Percentiles rank a stretch among this genome's conserved stretches.
Conservation (phyloP, 1,140 invertebrate genomes). For the Belonocnema kinseyi region DNA sequence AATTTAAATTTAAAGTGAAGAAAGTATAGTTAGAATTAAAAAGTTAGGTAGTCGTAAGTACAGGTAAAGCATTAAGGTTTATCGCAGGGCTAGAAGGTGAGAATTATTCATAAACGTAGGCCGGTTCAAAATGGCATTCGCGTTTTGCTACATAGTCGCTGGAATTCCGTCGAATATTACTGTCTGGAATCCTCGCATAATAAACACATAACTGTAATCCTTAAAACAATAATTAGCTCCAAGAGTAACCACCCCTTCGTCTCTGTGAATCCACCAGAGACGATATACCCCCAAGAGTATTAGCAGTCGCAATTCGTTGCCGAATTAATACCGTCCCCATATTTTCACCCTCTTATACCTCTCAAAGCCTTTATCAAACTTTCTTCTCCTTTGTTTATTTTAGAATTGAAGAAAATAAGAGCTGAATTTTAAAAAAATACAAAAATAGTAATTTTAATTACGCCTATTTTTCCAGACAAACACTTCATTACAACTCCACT, state of each 20-base stretch:
- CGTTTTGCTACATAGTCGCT: conserved; percentile 47
- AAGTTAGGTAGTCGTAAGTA: background rate
- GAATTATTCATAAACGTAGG: conserved; percentile 72
- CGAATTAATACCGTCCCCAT: conserved; percentile 58
- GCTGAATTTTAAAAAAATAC: no score
- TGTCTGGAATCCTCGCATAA: conserved; percentile 67
- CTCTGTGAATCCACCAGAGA: conserved; percentile 39
- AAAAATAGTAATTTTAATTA: no score
- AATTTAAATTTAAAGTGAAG: background rate
- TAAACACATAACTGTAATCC: conserved; percentile 75
- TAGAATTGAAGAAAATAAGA: no score
- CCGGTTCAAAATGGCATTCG: conserved; percentile 43
- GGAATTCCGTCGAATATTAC: conserved; percentile 71
- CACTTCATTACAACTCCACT: no score
- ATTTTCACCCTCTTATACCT: conserved; percentile 22
- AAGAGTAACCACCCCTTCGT: conserved; percentile 46
- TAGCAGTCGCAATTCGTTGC: conserved; percentile 58
- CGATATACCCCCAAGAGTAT: conserved; percentile 57
- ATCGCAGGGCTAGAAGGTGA: conserved; percentile 49
- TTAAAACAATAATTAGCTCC: conserved; percentile 75
- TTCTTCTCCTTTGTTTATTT: no score
- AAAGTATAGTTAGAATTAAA: background rate
- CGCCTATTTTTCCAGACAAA: no score
- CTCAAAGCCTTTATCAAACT: background rate
- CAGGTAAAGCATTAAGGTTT: conserved; percentile 33